These are phyloP conservation scores for Drosophila aff. DNA, from an alignment of 1,140 invertebrate species.

Conservation along the genomic window DNA sequence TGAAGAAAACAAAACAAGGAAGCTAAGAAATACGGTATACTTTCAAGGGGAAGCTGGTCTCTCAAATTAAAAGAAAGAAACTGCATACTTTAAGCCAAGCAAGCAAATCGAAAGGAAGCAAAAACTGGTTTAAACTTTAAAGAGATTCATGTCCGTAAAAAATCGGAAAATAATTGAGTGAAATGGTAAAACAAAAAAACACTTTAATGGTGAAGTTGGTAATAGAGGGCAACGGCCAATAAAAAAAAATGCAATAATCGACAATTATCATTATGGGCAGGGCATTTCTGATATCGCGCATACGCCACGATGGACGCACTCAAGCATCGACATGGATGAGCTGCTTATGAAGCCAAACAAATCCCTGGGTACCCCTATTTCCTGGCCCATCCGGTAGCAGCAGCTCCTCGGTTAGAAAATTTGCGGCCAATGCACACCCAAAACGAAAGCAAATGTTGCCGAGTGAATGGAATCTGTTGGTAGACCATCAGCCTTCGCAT, in stretches of 20 bases:
- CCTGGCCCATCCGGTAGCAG: not conserved
- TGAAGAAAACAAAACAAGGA: not conserved
- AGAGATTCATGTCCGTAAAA: no score
- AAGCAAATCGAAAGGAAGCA: no score
- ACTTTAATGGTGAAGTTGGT: not conserved
- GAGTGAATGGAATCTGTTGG: slow-evolving; percentile 17
- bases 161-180: no score
- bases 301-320: slow-evolving; percentile 18
- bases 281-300: slow-evolving; percentile 10
- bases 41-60: not conserved
- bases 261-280: slow-evolving; percentile 9
- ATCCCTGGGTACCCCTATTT: not conserved
- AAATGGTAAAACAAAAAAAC: not conserved
- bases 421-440: slow-evolving; percentile 11
- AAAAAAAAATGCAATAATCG: slow-evolving; percentile 1
- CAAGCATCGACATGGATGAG: slow-evolving; percentile 7
- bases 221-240: not conserved
- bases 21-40: not conserved
- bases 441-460: slow-evolving; percentile 1
- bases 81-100: not conserved
- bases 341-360: slow-evolving; percentile 33
- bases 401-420: slow-evolving; percentile 8
- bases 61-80: no score
- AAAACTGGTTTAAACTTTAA: not conserved
- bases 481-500: not conserved